Conservation (phyloP, 2,797 vertebrate genomes). For the Mallotus villosus region DNA sequence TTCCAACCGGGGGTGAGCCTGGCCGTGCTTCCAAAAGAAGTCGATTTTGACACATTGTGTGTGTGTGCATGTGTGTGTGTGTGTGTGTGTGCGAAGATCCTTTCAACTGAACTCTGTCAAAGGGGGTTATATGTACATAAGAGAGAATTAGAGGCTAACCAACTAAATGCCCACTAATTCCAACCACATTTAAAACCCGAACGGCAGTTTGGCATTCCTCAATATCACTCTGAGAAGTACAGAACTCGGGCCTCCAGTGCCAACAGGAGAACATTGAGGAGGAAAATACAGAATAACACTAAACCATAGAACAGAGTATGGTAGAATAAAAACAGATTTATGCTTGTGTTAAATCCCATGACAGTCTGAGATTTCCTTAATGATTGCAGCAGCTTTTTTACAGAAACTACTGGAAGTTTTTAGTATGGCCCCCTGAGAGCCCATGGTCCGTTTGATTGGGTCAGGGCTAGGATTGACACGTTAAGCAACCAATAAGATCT, state of each 20-base stretch:
- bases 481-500: not conserved
- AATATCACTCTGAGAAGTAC: not conserved
- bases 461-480: not conserved
- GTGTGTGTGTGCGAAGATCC: slow-evolving; percentile 3
- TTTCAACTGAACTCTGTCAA: slow-evolving; percentile 18
- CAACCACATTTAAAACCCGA: slow-evolving; percentile 34
- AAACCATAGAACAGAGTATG: slow-evolving; percentile 20
- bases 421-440: not conserved
- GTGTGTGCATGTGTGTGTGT: not conserved
- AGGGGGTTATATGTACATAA: not conserved
- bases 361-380: not conserved
- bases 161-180: slow-evolving; percentile 10
- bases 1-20: slow-evolving; percentile 4
- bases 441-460: not conserved
- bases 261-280: slow-evolving; percentile 4
- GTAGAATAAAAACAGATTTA: slow-evolving; percentile 7
- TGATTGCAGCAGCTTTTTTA: slow-evolving; percentile 3
- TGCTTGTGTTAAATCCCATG: not conserved
- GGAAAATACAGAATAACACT: slow-evolving; percentile 20
- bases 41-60: not conserved
- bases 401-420: not conserved
- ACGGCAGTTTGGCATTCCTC: not conserved
- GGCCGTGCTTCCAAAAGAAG: not conserved
- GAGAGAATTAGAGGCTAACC: slow-evolving; percentile 18
- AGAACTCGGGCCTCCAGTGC: slow-evolving; percentile 8